These are phyloP conservation scores for Lithobates sylvaticus DNA, from an alignment of 2,797 vertebrate genomes.

Conservation along the genomic window DNA sequence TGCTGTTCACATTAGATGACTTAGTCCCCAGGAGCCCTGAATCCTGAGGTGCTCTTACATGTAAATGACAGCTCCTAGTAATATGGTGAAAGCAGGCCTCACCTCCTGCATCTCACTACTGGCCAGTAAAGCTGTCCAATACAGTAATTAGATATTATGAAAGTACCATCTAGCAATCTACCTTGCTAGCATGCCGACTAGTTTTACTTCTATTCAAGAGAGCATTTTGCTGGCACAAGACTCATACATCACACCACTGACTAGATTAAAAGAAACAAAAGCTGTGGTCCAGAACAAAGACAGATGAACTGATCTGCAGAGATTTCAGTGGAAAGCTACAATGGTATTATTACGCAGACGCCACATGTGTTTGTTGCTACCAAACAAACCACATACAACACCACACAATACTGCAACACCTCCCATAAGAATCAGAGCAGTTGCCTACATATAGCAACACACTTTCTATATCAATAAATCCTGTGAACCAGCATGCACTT, in stretches of 20 bases:
- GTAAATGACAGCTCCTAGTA: too few relatives aligned
- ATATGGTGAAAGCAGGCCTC: too few relatives aligned
- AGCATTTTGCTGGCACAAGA: constrained; percentile 20
- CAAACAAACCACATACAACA: constrained; percentile 26
- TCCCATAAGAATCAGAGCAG: constrained; percentile 26
- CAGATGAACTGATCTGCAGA: constrained; percentile 35
- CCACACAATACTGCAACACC: neutral
- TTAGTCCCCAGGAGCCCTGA: too few relatives aligned
- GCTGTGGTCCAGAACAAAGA: constrained; percentile 23
- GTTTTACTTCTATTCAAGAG: neutral
- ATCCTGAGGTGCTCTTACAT: too few relatives aligned
- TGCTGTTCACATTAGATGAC: too few relatives aligned
- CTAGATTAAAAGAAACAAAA: constrained; percentile 53
- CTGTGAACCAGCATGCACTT: neutral
- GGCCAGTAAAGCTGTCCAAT: too few relatives aligned
- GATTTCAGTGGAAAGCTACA: constrained; percentile 25
- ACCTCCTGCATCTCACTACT: too few relatives aligned
- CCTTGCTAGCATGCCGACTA: constrained; percentile 3
- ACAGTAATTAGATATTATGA: too few relatives aligned
- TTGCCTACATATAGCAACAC: neutral
- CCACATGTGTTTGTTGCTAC: constrained; percentile 8
- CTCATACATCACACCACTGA: constrained; percentile 40
- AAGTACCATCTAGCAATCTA: neutral
- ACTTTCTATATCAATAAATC: neutral
- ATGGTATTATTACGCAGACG: constrained; percentile 17